Percentiles rank a stretch among this genome's conserved stretches.
Conservation (phyloP, 2,888 invertebrate species). For the Colletes collaris region DNA sequence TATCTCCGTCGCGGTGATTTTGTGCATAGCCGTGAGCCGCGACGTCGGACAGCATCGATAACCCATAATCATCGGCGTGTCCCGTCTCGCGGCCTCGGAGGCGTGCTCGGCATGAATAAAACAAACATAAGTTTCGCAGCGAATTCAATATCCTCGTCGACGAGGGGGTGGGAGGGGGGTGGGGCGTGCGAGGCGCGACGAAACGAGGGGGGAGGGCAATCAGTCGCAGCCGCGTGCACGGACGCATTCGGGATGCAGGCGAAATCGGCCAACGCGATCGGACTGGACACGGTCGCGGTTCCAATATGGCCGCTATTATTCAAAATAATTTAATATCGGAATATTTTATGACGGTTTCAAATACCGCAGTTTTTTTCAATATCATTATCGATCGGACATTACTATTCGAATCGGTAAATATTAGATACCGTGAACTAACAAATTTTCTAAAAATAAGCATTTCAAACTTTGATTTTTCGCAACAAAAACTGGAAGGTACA, state of each 20-base stretch:
- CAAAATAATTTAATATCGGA: too few species aligned
- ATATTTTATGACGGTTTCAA: too few species aligned
- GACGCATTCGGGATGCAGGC: conserved; percentile 36
- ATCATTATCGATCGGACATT: too few species aligned
- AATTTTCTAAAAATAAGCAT: too few species aligned
- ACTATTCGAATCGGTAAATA: too few species aligned
- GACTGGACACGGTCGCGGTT: too few species aligned
- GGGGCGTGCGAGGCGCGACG: too few species aligned
- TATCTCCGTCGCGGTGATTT: conserved; percentile 51
- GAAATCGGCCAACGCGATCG: background rate
- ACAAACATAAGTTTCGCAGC: conserved; percentile 67
- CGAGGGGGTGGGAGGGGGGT: background rate
- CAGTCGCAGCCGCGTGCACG: conserved; percentile 63
- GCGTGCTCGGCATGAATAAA: conserved; percentile 56
- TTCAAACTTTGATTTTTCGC: too few species aligned
- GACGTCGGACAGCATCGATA: conserved; percentile 67
- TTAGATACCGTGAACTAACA: too few species aligned
- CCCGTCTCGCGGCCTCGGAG: conserved; percentile 30
- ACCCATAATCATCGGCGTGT: conserved; percentile 66
- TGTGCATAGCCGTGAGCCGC: conserved; percentile 63
- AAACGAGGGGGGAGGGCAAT: conserved; percentile 42
- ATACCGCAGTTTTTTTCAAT: too few species aligned
- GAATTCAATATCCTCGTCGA: conserved; percentile 63
- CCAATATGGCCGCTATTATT: too few species aligned
- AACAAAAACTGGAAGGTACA: too few species aligned